Base-by-base conservation (phyloP, 2,797 vertebrate species). In the Ispidina lecontei region DNA sequence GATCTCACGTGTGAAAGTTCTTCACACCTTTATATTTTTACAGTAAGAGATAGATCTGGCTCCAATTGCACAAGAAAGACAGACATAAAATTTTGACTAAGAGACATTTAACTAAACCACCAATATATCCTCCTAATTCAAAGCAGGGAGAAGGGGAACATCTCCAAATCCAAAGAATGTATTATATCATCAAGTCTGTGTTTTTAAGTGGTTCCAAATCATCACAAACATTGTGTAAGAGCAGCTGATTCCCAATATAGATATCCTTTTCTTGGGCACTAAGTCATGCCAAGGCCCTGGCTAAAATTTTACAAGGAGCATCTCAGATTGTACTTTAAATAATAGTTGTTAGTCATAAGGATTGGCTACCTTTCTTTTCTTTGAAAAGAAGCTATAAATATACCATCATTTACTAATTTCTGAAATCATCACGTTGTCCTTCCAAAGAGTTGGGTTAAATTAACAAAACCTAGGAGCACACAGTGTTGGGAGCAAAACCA, bases 301-400 rank as follows among this genome's bases (percentile, higher is more conserved):
- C 59, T 94, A 77, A 92, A 95, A 78, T 92, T 94, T 96, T 96
- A 96, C 82, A 86, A 93, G 83, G 55, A 80, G 76, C 2, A 21
- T 81, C 91, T 95, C 84, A 84, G 14, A 95, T 91, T 89, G 79
- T 92, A 92, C 85, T 96, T 95, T 92, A 95, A 96, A 96, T 94
- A 95, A 91, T 86, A 77, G 76, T 81, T 87, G 73, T 96, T 96
- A 95, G 91, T 96, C 92, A 96, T 95, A 92, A 94, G 85, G 82
- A 89, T 96, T 94, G 95, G 95, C 94, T 91, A 96, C 92, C 92
- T 96, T 93, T 93, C 94, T 93, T 92, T 93, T 92, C 93, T 94
- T 87, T 96, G 82, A 94, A 96, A 96, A 95, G 55, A 77, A 78
- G 33, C 79, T 95, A 95, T 95, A 95, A 93, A 96, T 95, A 83